A percentile compares a stretch with the other conserved stretches of the same genome.
Conservation (phyloP, 2,888 invertebrate genomes). For the Xestobium rufovillosum region DNA sequence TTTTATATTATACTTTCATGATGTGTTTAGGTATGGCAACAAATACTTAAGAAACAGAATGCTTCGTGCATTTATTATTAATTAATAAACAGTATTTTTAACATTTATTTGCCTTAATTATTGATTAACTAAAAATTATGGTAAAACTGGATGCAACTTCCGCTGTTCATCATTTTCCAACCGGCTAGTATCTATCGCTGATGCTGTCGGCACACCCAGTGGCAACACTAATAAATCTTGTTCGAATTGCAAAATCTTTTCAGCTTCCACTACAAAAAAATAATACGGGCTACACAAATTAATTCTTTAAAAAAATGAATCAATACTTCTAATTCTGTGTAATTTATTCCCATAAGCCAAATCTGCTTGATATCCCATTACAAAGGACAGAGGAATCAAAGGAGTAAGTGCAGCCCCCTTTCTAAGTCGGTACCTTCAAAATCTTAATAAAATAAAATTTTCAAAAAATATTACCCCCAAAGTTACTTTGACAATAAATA, state of each 20-base stretch:
- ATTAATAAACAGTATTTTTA: too few relatives aligned
- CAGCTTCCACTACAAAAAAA: constrained; percentile 58
- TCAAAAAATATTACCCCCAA: constrained; percentile 23
- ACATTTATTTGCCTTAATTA: too few relatives aligned
- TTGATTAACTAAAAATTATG: too few relatives aligned
- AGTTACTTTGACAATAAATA: constrained; percentile 48
- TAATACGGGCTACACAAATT: constrained; percentile 55
- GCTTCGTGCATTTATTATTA: too few relatives aligned
- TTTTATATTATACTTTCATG: too few relatives aligned
- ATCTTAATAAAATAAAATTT: constrained; percentile 8
- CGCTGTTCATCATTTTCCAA: constrained; percentile 32
- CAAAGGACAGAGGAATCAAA: constrained; percentile 62
- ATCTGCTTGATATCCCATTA: constrained; percentile 66
- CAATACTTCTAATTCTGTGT: constrained; percentile 63
- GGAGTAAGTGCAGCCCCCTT: constrained; percentile 56
- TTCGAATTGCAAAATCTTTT: constrained; percentile 71
- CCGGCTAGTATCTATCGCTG: constrained; percentile 37
- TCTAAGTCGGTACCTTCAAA: constrained; percentile 33
- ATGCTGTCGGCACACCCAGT: constrained; percentile 65
- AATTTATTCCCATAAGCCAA: constrained; percentile 71
- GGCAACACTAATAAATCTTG: constrained; percentile 62
- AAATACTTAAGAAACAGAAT: too few relatives aligned
- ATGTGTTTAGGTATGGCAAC: too few relatives aligned
- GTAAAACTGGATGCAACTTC: constrained; percentile 30
- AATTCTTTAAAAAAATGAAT: constrained; percentile 61